phyloP scores from a whole-genome alignment of 2,888 invertebrate genomes.

The Colostygia pectinataria region DNA sequence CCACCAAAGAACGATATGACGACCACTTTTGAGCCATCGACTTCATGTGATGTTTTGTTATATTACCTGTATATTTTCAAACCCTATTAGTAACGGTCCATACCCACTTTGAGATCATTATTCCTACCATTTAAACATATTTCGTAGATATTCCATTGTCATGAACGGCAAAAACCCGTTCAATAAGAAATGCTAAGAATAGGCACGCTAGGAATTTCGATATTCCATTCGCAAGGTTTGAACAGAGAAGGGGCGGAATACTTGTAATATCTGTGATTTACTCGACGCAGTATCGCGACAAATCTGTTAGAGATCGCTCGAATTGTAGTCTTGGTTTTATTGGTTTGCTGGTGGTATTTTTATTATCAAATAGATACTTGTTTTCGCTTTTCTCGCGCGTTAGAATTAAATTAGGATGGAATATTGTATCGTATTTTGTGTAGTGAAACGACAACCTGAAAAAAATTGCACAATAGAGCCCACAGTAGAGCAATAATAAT shows the following conservation, averaged over 20 bases:
- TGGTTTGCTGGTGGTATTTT: background rate
- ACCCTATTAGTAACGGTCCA: no score
- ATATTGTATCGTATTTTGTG: no score
- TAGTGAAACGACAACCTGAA: no score
- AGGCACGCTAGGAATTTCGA: constrained; percentile 3
- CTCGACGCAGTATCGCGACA: constrained; percentile 6
- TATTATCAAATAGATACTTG: background rate
- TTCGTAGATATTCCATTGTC: background rate
- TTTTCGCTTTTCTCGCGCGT: no score
- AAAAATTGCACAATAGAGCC: no score
- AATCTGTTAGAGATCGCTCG: constrained; percentile 7
- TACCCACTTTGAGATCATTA: no score
- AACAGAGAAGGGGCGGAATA: constrained; percentile 11
- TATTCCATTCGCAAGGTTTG: constrained; percentile 9
- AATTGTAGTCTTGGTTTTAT: background rate
- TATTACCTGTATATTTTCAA: no score
- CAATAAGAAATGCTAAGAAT: background rate
- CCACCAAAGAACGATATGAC: no score
- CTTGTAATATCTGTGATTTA: constrained; percentile 21
- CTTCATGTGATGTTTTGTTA: no score
- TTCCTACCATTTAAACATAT: background rate
- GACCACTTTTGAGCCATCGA: no score
- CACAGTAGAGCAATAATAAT: no score
- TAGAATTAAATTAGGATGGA: no score
- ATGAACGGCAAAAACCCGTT: background rate